A percentile compares a stretch with the other conserved stretches of the same genome.
Evolutionary conservation across 2,797 vertebrate species (phyloP).

Genomic region (Onychomys torridus): DNA sequence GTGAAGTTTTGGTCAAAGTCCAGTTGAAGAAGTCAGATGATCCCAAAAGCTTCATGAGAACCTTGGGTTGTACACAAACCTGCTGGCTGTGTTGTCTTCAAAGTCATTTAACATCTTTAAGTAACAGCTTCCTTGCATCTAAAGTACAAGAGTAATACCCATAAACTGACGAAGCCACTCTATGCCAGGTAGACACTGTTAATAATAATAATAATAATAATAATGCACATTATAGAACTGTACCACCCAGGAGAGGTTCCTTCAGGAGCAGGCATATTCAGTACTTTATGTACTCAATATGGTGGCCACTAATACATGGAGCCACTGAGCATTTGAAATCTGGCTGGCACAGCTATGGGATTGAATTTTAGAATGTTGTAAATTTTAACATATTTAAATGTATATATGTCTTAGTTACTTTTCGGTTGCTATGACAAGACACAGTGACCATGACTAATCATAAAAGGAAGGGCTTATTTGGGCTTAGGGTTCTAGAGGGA

Average conservation of each 20-base stretch:
- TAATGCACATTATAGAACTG: not conserved
- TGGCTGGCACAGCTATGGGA: not conserved
- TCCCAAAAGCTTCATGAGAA: not conserved
- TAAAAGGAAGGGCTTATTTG: no score
- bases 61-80: not conserved
- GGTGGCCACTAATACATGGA: not conserved
- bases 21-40: not conserved
- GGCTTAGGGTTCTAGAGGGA: no score
- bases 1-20: not conserved
- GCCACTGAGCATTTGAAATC: not conserved
- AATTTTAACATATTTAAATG: conserved; percentile 29
- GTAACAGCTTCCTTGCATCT: not conserved
- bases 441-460: no score
- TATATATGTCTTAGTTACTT: not conserved
- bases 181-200: not conserved
- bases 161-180: not conserved
- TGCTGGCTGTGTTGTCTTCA: not conserved
- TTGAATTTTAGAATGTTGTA: not conserved
- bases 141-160: not conserved
- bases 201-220: not conserved
- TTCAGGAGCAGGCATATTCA: not conserved
- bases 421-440: not conserved
- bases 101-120: not conserved
- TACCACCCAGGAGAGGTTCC: not conserved
- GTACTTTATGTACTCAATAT: not conserved